A percentile compares a stretch with the other conserved stretches of the same genome.
phyloP scores from a whole-genome alignment of 1,140 invertebrate species.

The Aethina tumida region DNA sequence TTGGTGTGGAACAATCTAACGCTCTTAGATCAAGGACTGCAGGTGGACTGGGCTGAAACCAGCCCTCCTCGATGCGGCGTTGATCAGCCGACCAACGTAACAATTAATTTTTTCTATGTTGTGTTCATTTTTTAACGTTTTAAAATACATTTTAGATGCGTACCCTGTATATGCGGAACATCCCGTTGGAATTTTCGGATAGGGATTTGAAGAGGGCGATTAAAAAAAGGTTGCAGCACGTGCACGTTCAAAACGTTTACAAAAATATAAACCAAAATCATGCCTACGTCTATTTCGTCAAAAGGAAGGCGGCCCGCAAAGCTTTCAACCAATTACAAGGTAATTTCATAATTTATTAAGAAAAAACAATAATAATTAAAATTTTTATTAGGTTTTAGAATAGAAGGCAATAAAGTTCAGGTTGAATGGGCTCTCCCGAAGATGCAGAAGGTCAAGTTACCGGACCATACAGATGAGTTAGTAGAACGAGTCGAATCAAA shows the following conservation, averaged over 20 bases:
- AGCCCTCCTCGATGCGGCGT: slow-evolving; percentile 64
- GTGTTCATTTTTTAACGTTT: not conserved
- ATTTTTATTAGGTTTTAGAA: no score
- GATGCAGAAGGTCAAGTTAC: no score
- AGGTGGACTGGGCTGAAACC: slow-evolving; percentile 85
- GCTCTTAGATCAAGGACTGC: slow-evolving; percentile 61
- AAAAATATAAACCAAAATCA: slow-evolving; percentile 35
- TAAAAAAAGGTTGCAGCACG: no score
- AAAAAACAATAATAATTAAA: no score
- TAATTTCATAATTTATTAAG: slow-evolving; percentile 17
- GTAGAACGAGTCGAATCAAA: no score
- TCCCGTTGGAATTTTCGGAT: not conserved
- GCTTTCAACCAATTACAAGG: slow-evolving; percentile 37
- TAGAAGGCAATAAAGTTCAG: no score
- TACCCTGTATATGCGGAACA: not conserved
- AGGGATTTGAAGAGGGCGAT: not conserved
- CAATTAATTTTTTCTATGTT: not conserved
- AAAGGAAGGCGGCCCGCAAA: slow-evolving; percentile 37
- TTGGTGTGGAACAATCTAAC: slow-evolving; percentile 53
- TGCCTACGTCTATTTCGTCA: slow-evolving; percentile 42
- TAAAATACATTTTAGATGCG: slow-evolving; percentile 1
- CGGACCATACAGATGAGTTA: no score
- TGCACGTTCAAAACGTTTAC: slow-evolving; percentile 13
- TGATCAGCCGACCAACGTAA: slow-evolving; percentile 11
- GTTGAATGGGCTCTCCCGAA: no score